These are phyloP conservation scores for Synanthedon tipuliformis DNA, from an alignment of 2,888 invertebrate species.

Conservation along the genomic window DNA sequence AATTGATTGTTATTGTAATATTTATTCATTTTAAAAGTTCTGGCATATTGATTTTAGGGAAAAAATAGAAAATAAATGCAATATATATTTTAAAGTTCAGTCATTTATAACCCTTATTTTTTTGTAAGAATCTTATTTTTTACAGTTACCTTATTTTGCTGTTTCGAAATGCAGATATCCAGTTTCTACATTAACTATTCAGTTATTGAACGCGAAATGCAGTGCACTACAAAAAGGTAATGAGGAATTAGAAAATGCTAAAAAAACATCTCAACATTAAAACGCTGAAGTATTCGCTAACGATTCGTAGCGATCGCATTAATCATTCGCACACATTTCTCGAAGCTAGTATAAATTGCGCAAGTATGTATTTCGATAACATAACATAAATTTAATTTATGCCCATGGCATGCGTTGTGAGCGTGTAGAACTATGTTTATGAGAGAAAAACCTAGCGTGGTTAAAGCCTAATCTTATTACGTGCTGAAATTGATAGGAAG, in stretches of 20 bases:
- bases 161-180: too few species aligned
- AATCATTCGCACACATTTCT: slow-evolving; percentile 45
- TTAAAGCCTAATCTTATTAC: slow-evolving; percentile 42
- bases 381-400: slow-evolving; percentile 58
- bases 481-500: slow-evolving; percentile 15
- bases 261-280: too few species aligned
- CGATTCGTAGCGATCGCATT: slow-evolving; percentile 31
- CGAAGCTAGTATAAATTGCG: slow-evolving; percentile 45
- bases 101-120: too few species aligned
- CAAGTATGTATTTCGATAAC: slow-evolving; percentile 57
- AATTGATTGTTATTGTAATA: background rate
- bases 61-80: too few species aligned
- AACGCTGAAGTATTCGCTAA: slow-evolving; percentile 1
- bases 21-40: background rate
- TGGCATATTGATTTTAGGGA: background rate
- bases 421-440: slow-evolving; percentile 43
- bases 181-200: too few species aligned
- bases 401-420: slow-evolving; percentile 52
- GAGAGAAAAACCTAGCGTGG: slow-evolving; percentile 42
- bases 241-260: too few species aligned
- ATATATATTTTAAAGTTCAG: too few species aligned
- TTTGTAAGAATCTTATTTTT: too few species aligned
- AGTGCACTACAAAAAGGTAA: too few species aligned
- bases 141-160: too few species aligned
- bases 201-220: too few species aligned